Base-by-base conservation (phyloP, 2,888 invertebrate species). In the Lochmaea crataegi region DNA sequence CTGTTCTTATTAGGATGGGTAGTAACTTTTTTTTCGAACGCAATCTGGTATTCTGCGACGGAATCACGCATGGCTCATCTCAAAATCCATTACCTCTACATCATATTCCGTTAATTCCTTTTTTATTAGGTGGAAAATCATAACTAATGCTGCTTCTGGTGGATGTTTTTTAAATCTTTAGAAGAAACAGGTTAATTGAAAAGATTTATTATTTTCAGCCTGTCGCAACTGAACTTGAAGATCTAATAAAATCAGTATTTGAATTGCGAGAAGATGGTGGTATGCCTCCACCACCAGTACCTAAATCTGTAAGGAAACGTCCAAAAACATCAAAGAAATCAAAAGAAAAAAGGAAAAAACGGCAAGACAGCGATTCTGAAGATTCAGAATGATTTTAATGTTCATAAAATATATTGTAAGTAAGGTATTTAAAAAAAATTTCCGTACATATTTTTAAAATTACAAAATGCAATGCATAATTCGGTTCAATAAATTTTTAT, bases 201-300 rank as follows among this genome's bases (percentile, higher is more conserved):
- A 61, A 42, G 11, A 42, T 42, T 10, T 5, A 38, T 76, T 64
- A 61, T 68, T 80, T 79, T 63, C 80, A 90, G 90, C 86, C 88
- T 0, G 83, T 91, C 14, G 89, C 93, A 16, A 90, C 91, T 14
- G 94, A 94, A 83, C 86, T 94, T 56, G 91, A 93, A 75, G 90
- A 90, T 68, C 90, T 91, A 70, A 89, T 94, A 65, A 91, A 91
- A 75, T 91, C 92, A 77, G 91, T 91, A 77, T 89, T 91, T 73
- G 87, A 90, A 18, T 87, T 91, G 12, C 85, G 84, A 2, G 89
- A 89, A 14, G 81, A 83, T 26, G 81, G 79, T 10, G 68, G 73
- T 63, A 75, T 57, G 72, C 80, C 77, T 12, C 77, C 78, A 16
- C 76, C 76, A 11, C 75, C 75, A 9, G 72, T 75, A 9, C 57